A percentile compares a stretch with the other conserved stretches of the same genome.
Conservation (phyloP, 2,797 vertebrate genomes). For the Sebastes nivosus region DNA sequence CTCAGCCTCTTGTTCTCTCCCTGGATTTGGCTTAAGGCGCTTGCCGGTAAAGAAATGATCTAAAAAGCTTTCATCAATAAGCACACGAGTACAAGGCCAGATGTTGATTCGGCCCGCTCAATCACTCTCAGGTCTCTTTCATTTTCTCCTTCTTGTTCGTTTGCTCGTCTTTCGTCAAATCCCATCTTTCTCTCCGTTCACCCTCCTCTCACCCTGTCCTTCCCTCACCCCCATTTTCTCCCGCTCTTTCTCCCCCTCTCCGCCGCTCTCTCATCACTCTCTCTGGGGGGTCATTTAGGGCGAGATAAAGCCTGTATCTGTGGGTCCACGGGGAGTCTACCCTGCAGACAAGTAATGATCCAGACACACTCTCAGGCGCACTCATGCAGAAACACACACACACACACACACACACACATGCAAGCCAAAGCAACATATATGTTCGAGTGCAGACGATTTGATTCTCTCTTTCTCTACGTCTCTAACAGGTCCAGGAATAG, state of each 20-base stretch:
- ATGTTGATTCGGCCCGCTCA: constrained; percentile 33
- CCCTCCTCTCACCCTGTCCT: neutral
- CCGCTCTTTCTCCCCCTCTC: neutral
- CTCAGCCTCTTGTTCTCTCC: constrained; percentile 20
- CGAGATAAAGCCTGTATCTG: constrained; percentile 53
- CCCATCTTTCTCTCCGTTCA: neutral
- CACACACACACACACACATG: constrained; percentile 10
- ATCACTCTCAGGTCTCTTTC: constrained; percentile 28
- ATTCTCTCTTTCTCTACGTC: neutral
- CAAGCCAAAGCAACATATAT: neutral
- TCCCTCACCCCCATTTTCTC: neutral
- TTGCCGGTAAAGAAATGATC: constrained; percentile 38
- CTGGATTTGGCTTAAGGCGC: constrained; percentile 40
- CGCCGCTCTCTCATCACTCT: constrained; percentile 38
- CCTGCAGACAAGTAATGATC: constrained; percentile 68
- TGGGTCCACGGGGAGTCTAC: constrained; percentile 47
- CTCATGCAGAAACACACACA: constrained; percentile 1
- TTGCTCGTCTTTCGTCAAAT: constrained; percentile 18
- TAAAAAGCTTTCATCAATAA: constrained; percentile 50
- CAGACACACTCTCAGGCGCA: constrained; percentile 29
- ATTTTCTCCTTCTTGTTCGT: constrained; percentile 18
- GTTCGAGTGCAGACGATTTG: neutral
- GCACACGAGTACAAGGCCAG: constrained; percentile 14
- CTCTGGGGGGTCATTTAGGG: constrained; percentile 65
- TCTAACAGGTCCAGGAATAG: constrained; percentile 55